Base-by-base conservation (phyloP, 1,140 invertebrate species). In the Argopecten irradians region DNA sequence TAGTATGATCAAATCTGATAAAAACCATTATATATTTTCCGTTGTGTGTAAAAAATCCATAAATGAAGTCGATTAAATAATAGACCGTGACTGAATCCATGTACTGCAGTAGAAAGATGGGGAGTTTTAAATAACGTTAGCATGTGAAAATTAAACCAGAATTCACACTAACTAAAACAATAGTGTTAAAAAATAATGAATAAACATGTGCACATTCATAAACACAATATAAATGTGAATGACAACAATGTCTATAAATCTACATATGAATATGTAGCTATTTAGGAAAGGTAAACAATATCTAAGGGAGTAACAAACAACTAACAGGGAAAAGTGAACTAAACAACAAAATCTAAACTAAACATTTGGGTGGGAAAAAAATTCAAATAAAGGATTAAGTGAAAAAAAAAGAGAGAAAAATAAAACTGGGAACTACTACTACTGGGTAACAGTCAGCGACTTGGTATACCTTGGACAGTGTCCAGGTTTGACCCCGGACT, bases 401-500 rank as follows among this genome's bases (percentile, higher is more conserved):
- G 13, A 71, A 71, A 28, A 71, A 71, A 16, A 71, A 5, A 71
- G 8, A 28, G 11, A 7, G 55, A 7, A 16, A 28, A 71, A 39
- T 39, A 5, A 39, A 71, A 71, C 8, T 8, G 55, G 55, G 1
- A n/a, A 71, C 1, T 28, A 22, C 14, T 2, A 71, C n/a, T 28
- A 71, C 55, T 71, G n/a, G 55, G 55, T n/a, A 71, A 71, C 1
- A 71, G 0, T 16, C 16, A 46, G 43, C 55, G n/a, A 71, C 22
- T n/a, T n/a, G 55, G 8, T 3, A 71, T 71, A 71, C 55, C 55
- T 71, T n/a, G 55, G 55, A 71, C 55, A n/a, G 55, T 28, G 55
- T 71, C 55, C 55, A 71, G 55, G 55, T 71, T n/a, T 71, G 55
- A 71, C 55, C 55, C 55, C 28, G 55, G 55, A 71, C 55, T 71